phyloP scores from a whole-genome alignment of 2,113 vertebrate genomes.

The Pyrgilauda ruficollis region DNA sequence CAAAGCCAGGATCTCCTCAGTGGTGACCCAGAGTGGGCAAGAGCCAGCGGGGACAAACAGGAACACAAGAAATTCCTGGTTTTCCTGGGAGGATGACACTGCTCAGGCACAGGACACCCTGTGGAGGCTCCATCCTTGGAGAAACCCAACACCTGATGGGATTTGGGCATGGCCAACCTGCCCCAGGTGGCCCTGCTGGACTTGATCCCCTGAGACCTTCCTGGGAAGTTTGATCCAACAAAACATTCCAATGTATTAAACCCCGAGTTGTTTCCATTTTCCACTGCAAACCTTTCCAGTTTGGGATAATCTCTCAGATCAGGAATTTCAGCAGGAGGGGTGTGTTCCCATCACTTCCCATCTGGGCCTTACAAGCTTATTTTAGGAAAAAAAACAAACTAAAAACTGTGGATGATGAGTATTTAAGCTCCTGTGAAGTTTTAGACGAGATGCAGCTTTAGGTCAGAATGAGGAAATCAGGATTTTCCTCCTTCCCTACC shows the following conservation, averaged over 20 bases:
- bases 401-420: not conserved
- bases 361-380: not conserved
- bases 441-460: not conserved
- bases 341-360: not conserved
- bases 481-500: not conserved
- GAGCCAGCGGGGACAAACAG: not conserved
- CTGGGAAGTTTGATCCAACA: not conserved
- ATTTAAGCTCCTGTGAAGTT: not conserved
- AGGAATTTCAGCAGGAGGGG: not conserved
- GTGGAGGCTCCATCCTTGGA: not conserved
- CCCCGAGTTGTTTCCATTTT: not conserved
- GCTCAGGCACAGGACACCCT: not conserved
- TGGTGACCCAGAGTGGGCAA: not conserved
- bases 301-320: not conserved
- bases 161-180: not conserved
- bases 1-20: not conserved
- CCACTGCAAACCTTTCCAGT: not conserved
- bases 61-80: not conserved
- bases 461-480: not conserved
- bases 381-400: accelerated
- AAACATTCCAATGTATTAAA: not conserved
- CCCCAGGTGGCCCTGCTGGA: not conserved
- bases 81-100: not conserved
- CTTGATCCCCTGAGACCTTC: not conserved
- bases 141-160: not conserved